phyloP scores from a whole-genome alignment of 2,888 invertebrate genomes.

The Drosophila leonis region DNA sequence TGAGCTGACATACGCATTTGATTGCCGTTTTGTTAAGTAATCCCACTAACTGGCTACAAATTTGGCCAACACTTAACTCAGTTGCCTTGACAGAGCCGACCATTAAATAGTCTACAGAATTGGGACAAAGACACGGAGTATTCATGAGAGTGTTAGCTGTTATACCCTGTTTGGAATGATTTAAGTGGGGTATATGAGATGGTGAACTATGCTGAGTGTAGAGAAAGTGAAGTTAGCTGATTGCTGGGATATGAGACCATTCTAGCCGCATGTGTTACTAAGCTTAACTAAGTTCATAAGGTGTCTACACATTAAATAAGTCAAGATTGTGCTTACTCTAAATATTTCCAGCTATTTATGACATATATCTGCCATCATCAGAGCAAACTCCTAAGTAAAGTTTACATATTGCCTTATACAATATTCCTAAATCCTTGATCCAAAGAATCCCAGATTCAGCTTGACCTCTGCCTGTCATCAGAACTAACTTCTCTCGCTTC shows the following conservation, averaged over 20 bases:
- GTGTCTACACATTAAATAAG: too few species aligned
- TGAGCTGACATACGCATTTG: slow-evolving; percentile 8
- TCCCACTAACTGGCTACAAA: slow-evolving; percentile 14
- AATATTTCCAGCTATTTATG: too few species aligned
- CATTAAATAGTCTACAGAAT: slow-evolving; percentile 16
- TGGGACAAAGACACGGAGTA: not conserved
- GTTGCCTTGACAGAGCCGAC: slow-evolving; percentile 23
- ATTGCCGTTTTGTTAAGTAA: slow-evolving; percentile 20
- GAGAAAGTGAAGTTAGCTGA: not conserved
- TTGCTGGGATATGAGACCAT: not conserved
- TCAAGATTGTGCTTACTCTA: too few species aligned
- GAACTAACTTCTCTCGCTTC: too few species aligned
- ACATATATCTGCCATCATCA: too few species aligned
- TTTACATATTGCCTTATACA: too few species aligned
- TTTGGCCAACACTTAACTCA: not conserved
- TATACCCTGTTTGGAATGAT: not conserved
- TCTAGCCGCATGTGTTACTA: too few species aligned
- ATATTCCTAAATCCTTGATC: too few species aligned
- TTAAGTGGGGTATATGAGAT: not conserved
- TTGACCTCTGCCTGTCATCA: too few species aligned
- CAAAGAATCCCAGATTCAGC: too few species aligned
- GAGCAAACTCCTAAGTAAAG: too few species aligned
- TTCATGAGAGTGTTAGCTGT: not conserved
- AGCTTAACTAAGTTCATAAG: too few species aligned
- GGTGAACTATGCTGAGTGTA: not conserved